A percentile compares a stretch with the other conserved stretches of the same genome.
Evolutionary conservation across 2,113 vertebrate genomes (phyloP).

Genomic region (Beaufortia kweichowensis): DNA sequence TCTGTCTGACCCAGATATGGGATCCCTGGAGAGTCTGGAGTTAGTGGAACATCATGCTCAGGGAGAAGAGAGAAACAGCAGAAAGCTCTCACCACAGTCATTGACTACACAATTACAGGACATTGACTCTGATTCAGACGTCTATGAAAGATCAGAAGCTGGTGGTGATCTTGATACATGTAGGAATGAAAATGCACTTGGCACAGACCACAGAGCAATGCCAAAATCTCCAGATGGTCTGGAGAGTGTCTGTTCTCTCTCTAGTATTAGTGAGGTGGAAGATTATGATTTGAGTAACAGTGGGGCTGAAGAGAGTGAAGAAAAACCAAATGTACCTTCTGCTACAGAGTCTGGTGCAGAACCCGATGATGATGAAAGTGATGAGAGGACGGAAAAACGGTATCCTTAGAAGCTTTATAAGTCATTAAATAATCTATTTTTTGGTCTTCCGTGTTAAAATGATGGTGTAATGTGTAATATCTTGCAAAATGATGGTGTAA

Average conservation of each 20-base stretch:
- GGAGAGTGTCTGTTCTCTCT: constrained; percentile 5
- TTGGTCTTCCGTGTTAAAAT: background rate
- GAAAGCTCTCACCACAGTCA: background rate
- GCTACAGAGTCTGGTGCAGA: constrained; percentile 11
- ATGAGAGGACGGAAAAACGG: constrained; percentile 57
- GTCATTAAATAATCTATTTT: background rate
- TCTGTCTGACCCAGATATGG: constrained; percentile 76
- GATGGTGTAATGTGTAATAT: no score
- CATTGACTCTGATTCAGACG: constrained; percentile 26
- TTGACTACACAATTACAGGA: constrained; percentile 2
- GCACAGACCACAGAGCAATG: constrained; percentile 11
- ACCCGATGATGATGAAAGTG: background rate
- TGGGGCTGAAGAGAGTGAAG: constrained; percentile 31
- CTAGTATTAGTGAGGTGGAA: constrained; percentile 5
- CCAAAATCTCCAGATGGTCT: background rate
- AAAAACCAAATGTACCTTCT: constrained; percentile 7
- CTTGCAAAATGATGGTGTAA: no score
- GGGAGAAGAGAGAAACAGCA: background rate
- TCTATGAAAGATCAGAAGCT: constrained; percentile 41
- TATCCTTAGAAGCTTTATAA: constrained; percentile 80
- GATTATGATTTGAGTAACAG: constrained; percentile 18
- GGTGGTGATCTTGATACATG: constrained; percentile 46
- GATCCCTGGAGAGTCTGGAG: constrained; percentile 60
- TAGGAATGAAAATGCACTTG: constrained; percentile 23
- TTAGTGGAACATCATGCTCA: constrained; percentile 6